Conservation (phyloP, 2,113 vertebrate genomes). For the Dipodomys spectabilis region DNA sequence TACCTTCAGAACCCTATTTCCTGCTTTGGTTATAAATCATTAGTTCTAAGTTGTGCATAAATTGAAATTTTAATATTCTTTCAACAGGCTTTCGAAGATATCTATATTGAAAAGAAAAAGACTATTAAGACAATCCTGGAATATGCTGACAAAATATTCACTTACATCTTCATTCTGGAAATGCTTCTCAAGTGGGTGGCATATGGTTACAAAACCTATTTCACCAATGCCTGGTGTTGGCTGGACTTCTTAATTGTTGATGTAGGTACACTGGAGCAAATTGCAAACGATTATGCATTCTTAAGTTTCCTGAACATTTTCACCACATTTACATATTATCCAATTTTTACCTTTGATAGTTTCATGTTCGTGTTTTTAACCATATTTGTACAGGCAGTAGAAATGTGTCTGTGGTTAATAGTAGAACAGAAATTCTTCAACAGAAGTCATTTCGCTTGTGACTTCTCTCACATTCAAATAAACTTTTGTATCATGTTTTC, state of each 20-base stretch:
- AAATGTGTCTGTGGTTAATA: background rate
- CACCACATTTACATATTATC: background rate
- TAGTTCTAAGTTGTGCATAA: background rate
- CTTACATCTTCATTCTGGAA: constrained; percentile 97
- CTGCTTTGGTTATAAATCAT: background rate
- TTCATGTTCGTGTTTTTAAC: constrained; percentile 15
- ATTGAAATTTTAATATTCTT: constrained; percentile 55
- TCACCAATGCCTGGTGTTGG: constrained; percentile 99
- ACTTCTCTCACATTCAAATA: background rate
- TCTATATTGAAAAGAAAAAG: constrained; percentile 92
- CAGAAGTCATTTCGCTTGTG: background rate
- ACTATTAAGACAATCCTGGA: constrained; percentile 93
- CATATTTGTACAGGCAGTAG: background rate
- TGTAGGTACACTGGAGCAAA: constrained; percentile 88
- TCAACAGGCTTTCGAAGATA: constrained; percentile 96
- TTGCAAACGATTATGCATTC: constrained; percentile 4
- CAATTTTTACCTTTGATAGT: constrained; percentile 33
- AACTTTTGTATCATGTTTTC: background rate
- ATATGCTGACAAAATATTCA: constrained; percentile 97
- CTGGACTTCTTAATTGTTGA: constrained; percentile 98
- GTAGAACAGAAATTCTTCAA: background rate
- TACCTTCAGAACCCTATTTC: background rate
- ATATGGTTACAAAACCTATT: constrained; percentile 97
- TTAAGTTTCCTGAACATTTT: constrained; percentile 4
- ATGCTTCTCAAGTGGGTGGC: constrained; percentile 99